Conservation (phyloP, 2,888 invertebrate species). For the Elgonia sp. region DNA sequence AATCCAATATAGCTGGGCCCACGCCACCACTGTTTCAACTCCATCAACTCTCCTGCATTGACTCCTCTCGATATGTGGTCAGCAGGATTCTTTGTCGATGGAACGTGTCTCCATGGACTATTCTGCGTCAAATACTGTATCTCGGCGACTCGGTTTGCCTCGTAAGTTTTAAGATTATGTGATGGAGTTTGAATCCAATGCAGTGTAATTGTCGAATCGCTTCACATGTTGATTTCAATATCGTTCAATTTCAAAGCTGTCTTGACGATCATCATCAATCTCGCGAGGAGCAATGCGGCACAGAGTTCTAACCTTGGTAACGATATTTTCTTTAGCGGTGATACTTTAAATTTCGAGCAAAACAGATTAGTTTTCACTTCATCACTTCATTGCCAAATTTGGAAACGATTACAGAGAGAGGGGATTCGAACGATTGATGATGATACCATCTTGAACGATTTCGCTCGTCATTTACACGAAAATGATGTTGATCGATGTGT, state of each 20-base stretch:
- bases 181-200: constrained; percentile 51
- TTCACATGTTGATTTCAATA: constrained; percentile 28
- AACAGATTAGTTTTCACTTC: not conserved
- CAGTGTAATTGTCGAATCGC: constrained; percentile 45
- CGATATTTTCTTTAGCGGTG: constrained; percentile 10
- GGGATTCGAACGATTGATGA: too few relatives aligned
- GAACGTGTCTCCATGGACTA: constrained; percentile 29
- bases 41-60: not conserved
- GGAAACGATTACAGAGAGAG: too few relatives aligned
- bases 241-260: constrained; percentile 22
- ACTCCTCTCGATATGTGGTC: not conserved
- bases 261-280: not conserved
- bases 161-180: constrained; percentile 8
- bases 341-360: constrained; percentile 24
- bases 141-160: not conserved
- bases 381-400: too few relatives aligned
- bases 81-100: not conserved
- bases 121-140: not conserved
- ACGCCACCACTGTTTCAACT: not conserved
- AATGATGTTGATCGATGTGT: too few relatives aligned
- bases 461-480: too few relatives aligned
- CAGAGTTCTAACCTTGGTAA: constrained; percentile 18
- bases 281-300: not conserved
- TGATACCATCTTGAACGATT: too few relatives aligned
- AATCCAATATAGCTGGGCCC: constrained; percentile 15